Evolutionary conservation across 2,888 invertebrate genomes (phyloP), one percentile per base, ranked within the genome.

Genomic region (Diarsia dahlii): DNA sequence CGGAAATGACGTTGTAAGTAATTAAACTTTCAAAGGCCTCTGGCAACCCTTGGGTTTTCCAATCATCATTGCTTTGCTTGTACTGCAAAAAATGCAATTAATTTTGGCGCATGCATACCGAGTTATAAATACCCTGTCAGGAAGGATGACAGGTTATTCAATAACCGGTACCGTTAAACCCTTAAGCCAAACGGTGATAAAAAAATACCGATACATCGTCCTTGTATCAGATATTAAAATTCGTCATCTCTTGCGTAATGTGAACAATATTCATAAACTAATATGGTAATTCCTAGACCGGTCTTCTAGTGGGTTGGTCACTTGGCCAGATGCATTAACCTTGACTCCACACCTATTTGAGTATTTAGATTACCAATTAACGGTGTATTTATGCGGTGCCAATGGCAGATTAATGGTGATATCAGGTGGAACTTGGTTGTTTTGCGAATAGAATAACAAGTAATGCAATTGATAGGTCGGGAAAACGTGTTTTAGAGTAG

Each of bases 141-240:
- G n/a, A 63, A 23, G 1, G 45, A 63, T 63, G 45, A 23, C 63
- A 63, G 45, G 63, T 13, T 63, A 45, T 63, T 63, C 45, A 63
- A 58, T 71, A 39, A 71, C 34, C 0, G 34, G 28, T 68, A 68
- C 63, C 48, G 63, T 56, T 65, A 71, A 66, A 23, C 63, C 39
- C 23, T 39, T 34, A 78, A 54, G 78, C n/a, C 34, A 12, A 48
- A 60, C 63, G 71, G 48, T 39, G 18, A 74, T 52, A 71, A 80
- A 78, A 39, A 80, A 66, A n/a, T 50, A 72, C 76, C n/a, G 74
- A 78, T 76, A 60, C 23, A 65, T 62, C 71, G 86, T 84, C 92
- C 92, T 92, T 91, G 92, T 91, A 78, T 89, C 87, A 87, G 80
- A 87, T 90, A 86, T 89, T 88, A 78, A 90, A 88, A 85, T 88